Conservation (phyloP, 2,888 invertebrate species). For the Tolmerus cingulatus region DNA sequence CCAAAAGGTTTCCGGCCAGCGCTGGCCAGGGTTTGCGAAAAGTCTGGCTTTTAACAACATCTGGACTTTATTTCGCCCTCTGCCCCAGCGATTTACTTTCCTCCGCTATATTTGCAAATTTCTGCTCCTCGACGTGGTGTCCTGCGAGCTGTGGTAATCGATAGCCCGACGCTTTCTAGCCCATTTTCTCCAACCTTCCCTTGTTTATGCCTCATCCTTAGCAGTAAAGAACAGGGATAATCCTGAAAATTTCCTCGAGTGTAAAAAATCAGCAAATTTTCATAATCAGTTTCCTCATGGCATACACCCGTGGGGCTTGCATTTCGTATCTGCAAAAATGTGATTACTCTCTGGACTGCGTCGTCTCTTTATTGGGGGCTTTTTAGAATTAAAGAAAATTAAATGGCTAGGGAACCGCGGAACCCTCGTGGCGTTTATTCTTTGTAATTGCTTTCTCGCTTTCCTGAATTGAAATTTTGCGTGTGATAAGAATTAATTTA, state of each 20-base stretch:
- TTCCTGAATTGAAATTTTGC: slow-evolving; percentile 36
- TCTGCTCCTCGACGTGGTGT: neutral
- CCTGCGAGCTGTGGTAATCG: slow-evolving; percentile 2
- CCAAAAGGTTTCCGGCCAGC: neutral
- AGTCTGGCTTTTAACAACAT: slow-evolving; percentile 35
- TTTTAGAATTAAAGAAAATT: slow-evolving; percentile 21
- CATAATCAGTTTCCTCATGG: slow-evolving; percentile 39
- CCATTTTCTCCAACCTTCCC: neutral
- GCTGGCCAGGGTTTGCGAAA: neutral
- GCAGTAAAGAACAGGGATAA: slow-evolving; percentile 18
- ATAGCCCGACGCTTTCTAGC: neutral
- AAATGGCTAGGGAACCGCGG: neutral
- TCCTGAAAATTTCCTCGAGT: slow-evolving; percentile 20
- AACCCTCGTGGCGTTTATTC: slow-evolving; percentile 20
- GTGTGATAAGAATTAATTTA: slow-evolving; percentile 39
- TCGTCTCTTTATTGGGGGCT: slow-evolving; percentile 23
- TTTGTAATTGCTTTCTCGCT: slow-evolving; percentile 30
- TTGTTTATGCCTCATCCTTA: slow-evolving; percentile 25
- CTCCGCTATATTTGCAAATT: slow-evolving; percentile 1
- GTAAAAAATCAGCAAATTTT: slow-evolving; percentile 48
- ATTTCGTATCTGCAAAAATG: slow-evolving; percentile 18
- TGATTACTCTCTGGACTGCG: slow-evolving; percentile 18
- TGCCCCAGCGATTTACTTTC: neutral
- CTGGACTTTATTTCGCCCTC: slow-evolving; percentile 35
- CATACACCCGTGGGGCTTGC: neutral